Evolutionary conservation across 2,113 vertebrate species (phyloP), one percentile per base, ranked within the genome.

Genomic region (Pelobates fuscus): DNA sequence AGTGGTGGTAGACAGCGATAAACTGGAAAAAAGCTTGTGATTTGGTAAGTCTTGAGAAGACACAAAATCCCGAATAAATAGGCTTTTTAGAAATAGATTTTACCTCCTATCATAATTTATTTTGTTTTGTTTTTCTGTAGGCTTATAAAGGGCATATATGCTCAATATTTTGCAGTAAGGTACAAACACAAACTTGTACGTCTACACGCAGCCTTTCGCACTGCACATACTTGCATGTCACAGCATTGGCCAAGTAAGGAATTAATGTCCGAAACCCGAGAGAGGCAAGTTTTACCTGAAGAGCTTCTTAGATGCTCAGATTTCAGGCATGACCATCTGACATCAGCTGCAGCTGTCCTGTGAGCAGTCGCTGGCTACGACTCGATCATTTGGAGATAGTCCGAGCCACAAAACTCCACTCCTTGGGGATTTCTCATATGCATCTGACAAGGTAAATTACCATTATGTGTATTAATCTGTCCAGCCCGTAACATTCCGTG

Each of bases 181-280:
- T 61, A 26, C 2, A 49, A 17, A 62, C 27, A 37, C 29, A 64
- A 20, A 57, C 32, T 65, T 14, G 41, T 44, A 65, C 25, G 37
- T 44, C 60, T 54, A 63, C 10, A 55, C 46, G 30, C 61, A 43
- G 46, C 23, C 23, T 29, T 65, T n/a, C 70, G 64, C 29, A 57
- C 17, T n/a, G 71, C 49, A 25, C 70, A 63, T 75, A 44, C 52
- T 27, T 67, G 63, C 52, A 66, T 75, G 63, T 75, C 71, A 67
- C 41, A 67, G 64, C 71, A 44, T 20, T 67, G 63, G 71, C 71
- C 71, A 75, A 75, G 71, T 75, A 75, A 61, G 71, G 71, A 75
- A 75, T 75, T 75, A 75, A 75, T 75, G 71, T 67, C 63, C 63
- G 71, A 75, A 75, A 75, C 71, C 71, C 8, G 71, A 75, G 71